A percentile compares a stretch with the other conserved stretches of the same genome.
Evolutionary conservation across 2,797 vertebrate species (phyloP).

Genomic region (Sebastes kiyomatsui): DNA sequence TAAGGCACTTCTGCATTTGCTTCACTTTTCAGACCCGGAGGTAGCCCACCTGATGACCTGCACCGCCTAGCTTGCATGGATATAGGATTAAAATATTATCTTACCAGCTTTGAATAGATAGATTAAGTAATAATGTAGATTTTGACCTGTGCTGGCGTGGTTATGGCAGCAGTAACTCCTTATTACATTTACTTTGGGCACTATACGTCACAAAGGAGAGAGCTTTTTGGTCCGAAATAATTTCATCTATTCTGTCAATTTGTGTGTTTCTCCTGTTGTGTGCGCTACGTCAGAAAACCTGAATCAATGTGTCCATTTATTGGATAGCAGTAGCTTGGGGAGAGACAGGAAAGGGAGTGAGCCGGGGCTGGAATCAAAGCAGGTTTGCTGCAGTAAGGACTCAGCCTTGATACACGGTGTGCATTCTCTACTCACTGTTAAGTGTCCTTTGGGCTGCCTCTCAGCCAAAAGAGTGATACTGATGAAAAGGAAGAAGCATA

Average conservation of each 20-base stretch:
- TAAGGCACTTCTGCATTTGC: too few species aligned
- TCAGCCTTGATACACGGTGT: background rate
- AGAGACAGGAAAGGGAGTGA: background rate
- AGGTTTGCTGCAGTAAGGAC: background rate
- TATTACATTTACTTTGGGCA: background rate
- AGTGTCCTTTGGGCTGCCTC: background rate
- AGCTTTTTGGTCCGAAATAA: background rate
- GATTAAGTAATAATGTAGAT: background rate
- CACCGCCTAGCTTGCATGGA: background rate
- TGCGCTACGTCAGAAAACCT: background rate
- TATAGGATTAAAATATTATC: slow-evolving; percentile 11
- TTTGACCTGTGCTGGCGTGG: background rate
- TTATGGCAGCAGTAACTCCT: background rate
- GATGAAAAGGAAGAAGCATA: background rate
- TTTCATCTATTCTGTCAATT: slow-evolving; percentile 10
- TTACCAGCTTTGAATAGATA: background rate
- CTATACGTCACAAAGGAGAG: background rate
- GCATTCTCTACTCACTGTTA: background rate
- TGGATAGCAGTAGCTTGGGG: background rate
- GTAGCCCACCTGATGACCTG: background rate
- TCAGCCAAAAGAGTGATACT: background rate
- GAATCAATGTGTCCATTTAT: background rate
- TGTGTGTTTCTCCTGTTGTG: slow-evolving; percentile 4
- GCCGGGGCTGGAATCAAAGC: background rate
- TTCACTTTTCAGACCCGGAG: too few species aligned